A percentile compares a stretch with the other conserved stretches of the same genome.
These are phyloP conservation scores for Scotopteryx bipunctaria DNA, from an alignment of 2,888 invertebrate species.

Conservation along the genomic window DNA sequence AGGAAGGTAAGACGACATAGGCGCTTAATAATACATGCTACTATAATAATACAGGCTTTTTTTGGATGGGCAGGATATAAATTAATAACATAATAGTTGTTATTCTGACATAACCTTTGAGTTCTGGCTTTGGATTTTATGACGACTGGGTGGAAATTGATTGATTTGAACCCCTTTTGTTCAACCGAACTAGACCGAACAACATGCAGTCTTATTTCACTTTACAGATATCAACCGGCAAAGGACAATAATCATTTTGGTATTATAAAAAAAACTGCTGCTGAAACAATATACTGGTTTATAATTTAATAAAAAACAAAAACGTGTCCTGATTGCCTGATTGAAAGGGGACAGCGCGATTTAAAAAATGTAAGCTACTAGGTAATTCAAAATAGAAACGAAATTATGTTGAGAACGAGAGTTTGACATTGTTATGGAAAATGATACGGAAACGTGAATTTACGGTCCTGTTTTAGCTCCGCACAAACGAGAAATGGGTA, in stretches of 20 bases:
- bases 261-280: background rate
- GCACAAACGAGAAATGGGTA: slow-evolving; percentile 56
- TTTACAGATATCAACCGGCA: background rate
- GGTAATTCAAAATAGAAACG: slow-evolving; percentile 43
- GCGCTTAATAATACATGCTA: too few relatives aligned
- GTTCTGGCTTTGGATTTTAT: too few relatives aligned
- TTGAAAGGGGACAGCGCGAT: too few relatives aligned
- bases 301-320: too few relatives aligned
- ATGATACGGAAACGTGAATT: slow-evolving; percentile 65
- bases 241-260: slow-evolving; percentile 2
- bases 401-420: slow-evolving; percentile 58
- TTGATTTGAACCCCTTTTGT: background rate
- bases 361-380: too few relatives aligned
- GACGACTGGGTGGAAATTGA: background rate
- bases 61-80: too few relatives aligned
- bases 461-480: slow-evolving; percentile 55
- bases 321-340: too few relatives aligned
- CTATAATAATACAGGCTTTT: too few relatives aligned
- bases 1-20: too few relatives aligned
- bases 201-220: background rate
- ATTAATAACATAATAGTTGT: too few relatives aligned
- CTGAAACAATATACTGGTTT: too few relatives aligned
- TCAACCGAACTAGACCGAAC: background rate
- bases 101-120: too few relatives aligned
- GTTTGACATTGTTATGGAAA: slow-evolving; percentile 64